These are phyloP conservation scores for Chelonia mydas DNA, from an alignment of 2,797 vertebrate genomes.

Conservation along the genomic window DNA sequence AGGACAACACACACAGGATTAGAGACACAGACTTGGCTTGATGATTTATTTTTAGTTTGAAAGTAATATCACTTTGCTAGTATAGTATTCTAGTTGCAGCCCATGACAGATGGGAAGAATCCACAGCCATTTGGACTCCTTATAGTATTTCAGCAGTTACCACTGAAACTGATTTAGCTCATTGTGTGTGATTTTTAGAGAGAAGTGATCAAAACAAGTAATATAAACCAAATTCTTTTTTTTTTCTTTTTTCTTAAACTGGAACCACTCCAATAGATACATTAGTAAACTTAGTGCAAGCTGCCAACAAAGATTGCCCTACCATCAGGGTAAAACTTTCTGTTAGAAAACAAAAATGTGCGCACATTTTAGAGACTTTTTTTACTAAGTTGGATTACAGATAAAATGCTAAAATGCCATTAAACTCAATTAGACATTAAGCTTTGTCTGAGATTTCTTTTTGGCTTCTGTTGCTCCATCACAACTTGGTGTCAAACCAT, in stretches of 20 bases:
- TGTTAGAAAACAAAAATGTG: not conserved
- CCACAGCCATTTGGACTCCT: conserved; percentile 59
- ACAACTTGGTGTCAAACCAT: not conserved
- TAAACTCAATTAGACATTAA: not conserved
- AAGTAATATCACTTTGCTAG: conserved; percentile 58
- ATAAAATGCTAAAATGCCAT: not conserved
- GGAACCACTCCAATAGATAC: conserved; percentile 52
- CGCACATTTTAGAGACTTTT: not conserved
- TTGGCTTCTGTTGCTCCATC: not conserved
- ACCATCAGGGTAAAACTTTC: conserved; percentile 8
- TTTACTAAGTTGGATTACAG: not conserved
- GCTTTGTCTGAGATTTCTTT: conserved; percentile 10
- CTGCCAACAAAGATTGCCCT: conserved; percentile 26
- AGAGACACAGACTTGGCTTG: conserved; percentile 37
- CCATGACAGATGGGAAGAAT: conserved; percentile 67
- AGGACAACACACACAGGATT: conserved; percentile 38
- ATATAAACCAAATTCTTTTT: conserved; percentile 4
- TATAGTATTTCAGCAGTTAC: conserved; percentile 67
- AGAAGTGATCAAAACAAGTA: conserved; percentile 36
- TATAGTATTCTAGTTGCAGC: conserved; percentile 44
- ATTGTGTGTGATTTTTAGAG: conserved; percentile 38
- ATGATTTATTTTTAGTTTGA: conserved; percentile 69
- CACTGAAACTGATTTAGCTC: conserved; percentile 19
- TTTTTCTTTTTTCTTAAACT: conserved; percentile 29
- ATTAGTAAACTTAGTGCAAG: conserved; percentile 44